phyloP scores from a whole-genome alignment of 2,113 vertebrate species.

The Elephas maximus region DNA sequence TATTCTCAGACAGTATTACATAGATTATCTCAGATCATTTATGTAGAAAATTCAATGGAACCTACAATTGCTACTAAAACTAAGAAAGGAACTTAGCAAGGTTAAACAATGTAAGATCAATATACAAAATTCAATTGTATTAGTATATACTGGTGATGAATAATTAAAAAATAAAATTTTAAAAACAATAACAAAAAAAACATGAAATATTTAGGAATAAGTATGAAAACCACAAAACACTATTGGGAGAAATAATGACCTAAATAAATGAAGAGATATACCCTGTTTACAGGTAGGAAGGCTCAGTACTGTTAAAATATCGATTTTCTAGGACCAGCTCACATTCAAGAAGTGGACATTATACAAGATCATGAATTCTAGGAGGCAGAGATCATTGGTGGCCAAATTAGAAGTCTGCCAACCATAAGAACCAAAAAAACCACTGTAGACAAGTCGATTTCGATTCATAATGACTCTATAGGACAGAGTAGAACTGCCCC shows the following conservation, averaged over 20 bases:
- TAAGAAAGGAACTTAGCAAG: neutral
- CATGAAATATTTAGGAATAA: neutral
- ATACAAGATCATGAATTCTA: neutral
- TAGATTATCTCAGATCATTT: neutral
- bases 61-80: constrained; percentile 36
- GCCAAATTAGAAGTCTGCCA: neutral
- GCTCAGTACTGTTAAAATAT: too few relatives aligned
- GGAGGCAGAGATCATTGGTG: neutral
- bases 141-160: neutral
- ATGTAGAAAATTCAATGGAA: constrained; percentile 27
- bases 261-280: neutral
- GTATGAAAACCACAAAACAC: constrained; percentile 27
- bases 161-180: constrained; percentile 11
- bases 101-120: neutral
- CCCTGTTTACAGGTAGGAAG: too few relatives aligned
- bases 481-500: too few relatives aligned
- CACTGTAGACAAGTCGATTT: too few relatives aligned
- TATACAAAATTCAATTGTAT: neutral
- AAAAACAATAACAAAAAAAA: constrained; percentile 1
- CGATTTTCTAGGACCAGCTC: too few relatives aligned
- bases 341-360: neutral
- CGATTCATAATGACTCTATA: too few relatives aligned
- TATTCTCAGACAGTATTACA: constrained; percentile 9
- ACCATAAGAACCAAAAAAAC: too few relatives aligned
- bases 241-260: neutral